Percentiles rank a stretch among this genome's conserved stretches.
phyloP scores from a whole-genome alignment of 2,113 vertebrate species.

The Labeo rohita region DNA sequence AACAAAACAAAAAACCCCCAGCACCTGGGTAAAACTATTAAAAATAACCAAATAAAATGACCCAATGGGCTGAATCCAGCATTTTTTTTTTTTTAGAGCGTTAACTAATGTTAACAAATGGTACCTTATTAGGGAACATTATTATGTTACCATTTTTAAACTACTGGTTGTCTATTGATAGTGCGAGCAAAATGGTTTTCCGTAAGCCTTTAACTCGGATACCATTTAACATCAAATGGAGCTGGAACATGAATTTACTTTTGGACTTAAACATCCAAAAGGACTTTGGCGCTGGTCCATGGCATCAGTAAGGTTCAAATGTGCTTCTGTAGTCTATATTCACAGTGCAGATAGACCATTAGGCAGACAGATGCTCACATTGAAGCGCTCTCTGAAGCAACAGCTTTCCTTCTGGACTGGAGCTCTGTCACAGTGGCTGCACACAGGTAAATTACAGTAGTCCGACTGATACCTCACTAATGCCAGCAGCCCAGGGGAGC shows the following conservation, averaged over 20 bases:
- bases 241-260: not conserved
- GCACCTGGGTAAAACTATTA: too few species aligned
- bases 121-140: too few species aligned
- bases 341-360: not conserved
- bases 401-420: not conserved
- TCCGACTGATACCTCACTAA: conserved; percentile 32
- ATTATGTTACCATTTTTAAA: too few species aligned
- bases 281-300: not conserved
- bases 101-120: too few species aligned
- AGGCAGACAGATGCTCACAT: conserved; percentile 4
- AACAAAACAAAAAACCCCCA: too few species aligned
- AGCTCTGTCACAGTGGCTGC: conserved; percentile 29
- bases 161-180: not conserved
- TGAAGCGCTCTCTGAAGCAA: not conserved
- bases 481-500: conserved; percentile 31
- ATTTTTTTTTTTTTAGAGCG: too few species aligned
- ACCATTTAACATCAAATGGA: not conserved
- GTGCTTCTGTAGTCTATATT: not conserved
- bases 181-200: not conserved
- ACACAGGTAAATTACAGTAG: conserved; percentile 53
- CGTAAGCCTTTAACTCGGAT: not conserved
- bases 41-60: too few species aligned
- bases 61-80: too few species aligned
- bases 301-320: conserved; percentile 3
- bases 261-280: not conserved